Base-by-base conservation (phyloP, 2,888 invertebrate genomes). In the Microctonus hyperodae region DNA sequence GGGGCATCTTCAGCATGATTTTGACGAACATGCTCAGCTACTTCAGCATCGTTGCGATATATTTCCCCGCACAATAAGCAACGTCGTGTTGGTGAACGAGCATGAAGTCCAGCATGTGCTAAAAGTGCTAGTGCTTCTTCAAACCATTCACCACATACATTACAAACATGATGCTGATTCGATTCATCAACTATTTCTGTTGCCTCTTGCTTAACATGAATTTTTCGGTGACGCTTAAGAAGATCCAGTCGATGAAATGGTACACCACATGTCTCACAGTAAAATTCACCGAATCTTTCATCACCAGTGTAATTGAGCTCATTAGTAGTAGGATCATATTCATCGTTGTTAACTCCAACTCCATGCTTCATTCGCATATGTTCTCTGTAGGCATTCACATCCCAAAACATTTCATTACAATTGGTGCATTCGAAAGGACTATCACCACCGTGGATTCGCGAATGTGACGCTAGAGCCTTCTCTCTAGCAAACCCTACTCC, bases 391-490 rank as follows among this genome's bases (percentile, higher is more conserved):
- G 87, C 83, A 28, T 83, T 84, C 3, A 87, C 81, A 75, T 90
- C 90, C 92, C 92, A 93, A 81, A 93, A 94, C 88, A 93, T 89
- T 82, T 94, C 94, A 68, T 91, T 91, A 79, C 94, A 94, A 70
- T 89, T 88, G 48, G 88, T 88, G 80, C 94, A 94, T 78, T 94
- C 93, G 74, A 91, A 88, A 0, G 93, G 92, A 16, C 92, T 92
- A 76, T 94, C 93, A 16, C 91, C 92, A 13, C 91, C 92, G 83
- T 94, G 94, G 37, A 92, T 87, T 84, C 92, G 84, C 0, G 91
- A 86, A 79, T 94, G 94, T 0, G 93, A 92, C 63, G 91, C 89
- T 25, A 94, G 84, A 0, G 94, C 94, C 78, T 94, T 94, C 79
- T 94, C 93, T 60, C 94, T 86, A 0, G 93, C 93, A 84, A 94